Base-by-base conservation (phyloP, 2,888 invertebrate genomes). In the Endomychus coccineus region DNA sequence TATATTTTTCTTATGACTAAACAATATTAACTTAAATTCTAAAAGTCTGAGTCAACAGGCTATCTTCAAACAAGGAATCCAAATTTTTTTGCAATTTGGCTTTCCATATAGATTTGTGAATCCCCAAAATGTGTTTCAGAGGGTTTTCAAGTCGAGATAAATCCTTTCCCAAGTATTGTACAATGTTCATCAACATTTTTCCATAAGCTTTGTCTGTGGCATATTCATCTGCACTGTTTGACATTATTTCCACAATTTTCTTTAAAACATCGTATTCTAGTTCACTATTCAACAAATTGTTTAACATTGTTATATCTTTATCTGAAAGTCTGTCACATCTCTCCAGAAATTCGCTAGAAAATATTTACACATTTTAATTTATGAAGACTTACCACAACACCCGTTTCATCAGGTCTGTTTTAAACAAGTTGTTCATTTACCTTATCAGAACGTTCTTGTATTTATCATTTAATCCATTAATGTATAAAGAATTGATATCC, bases 51-150 rank as follows among this genome's bases (percentile, higher is more conserved):
- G n/a, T n/a, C n/a, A n/a, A n/a, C n/a, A n/a, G n/a, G n/a, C n/a
- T n/a, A n/a, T n/a, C n/a, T n/a, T 19, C 21, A 19, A 19, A n/a
- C 6, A 6, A n/a, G n/a, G 21, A 19, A 19, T 19, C n/a, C 6
- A 27, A 13, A 12, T 9, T 7, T 15, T 28, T 28, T 3, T 15
- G 28, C 16, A 28, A n/a, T 7, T 28, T 28, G 6, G 28, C n/a
- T 28, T 15, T 28, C 28, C 28, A 28, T 12, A 28, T 28, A 7
- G 28, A 28, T 10, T 28, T 28, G 16, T 28, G 28, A 9, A 7
- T n/a, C 10, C 2, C 10, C 11, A 16, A 28, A 28, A 28, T 28
- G 16, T 28, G 16, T n/a, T 16, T 14, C 9, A 28, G 16, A 28
- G 14, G 11, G 10, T 16, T 14, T 28, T 4, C 9, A 4, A 28